Percentiles rank a stretch among this genome's conserved stretches.
Evolutionary conservation across 2,888 invertebrate species (phyloP).

Genomic region (Meiosimyza platycephala): DNA sequence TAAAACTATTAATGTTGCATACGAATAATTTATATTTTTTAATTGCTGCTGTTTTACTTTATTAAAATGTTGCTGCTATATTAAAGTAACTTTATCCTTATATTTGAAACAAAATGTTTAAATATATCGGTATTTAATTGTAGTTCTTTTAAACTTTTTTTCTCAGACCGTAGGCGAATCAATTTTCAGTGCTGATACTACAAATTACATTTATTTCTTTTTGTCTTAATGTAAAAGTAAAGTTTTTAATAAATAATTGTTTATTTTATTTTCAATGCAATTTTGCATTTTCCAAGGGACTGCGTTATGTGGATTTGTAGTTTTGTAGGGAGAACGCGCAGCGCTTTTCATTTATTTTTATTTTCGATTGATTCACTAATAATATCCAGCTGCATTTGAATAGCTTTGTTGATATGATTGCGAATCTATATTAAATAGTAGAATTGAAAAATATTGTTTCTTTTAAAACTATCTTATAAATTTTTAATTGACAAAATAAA

Average conservation of each 20-base stretch:
- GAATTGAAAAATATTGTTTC: slow-evolving; percentile 19
- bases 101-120: slow-evolving; percentile 34
- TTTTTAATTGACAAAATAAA: neutral
- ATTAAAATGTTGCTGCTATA: slow-evolving; percentile 35
- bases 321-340: slow-evolving; percentile 48
- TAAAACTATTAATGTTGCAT: slow-evolving; percentile 45
- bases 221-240: no score
- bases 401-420: slow-evolving; percentile 66
- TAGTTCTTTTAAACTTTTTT: no score
- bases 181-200: no score
- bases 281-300: no score
- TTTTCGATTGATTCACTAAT: slow-evolving; percentile 50
- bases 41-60: slow-evolving; percentile 39
- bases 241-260: no score
- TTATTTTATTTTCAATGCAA: no score
- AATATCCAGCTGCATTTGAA: slow-evolving; percentile 66
- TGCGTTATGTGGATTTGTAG: neutral
- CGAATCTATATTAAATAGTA: slow-evolving; percentile 54
- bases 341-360: slow-evolving; percentile 49
- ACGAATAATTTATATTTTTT: slow-evolving; percentile 30
- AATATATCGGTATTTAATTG: slow-evolving; percentile 30
- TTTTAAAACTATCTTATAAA: neutral
- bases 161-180: no score
- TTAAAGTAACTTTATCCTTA: slow-evolving; percentile 34
- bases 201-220: no score